These are phyloP conservation scores for human (Homo sapiens) DNA, from an alignment of 2,113 vertebrate genomes.

Conservation along the genomic window DNA sequence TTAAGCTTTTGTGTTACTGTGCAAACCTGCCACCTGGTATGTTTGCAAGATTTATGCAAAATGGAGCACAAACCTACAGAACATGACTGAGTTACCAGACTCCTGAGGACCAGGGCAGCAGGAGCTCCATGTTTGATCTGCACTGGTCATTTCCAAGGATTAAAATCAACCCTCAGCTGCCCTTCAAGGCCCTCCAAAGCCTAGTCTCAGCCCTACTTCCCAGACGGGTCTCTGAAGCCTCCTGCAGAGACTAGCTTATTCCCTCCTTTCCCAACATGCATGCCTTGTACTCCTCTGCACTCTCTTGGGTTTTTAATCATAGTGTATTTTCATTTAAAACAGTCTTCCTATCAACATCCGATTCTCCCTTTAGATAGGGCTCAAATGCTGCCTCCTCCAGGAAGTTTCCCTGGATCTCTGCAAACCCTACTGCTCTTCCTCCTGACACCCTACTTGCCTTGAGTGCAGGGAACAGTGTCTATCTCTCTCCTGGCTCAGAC, in stretches of 20 bases:
- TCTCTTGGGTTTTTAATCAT: background rate
- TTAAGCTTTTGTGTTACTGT: background rate
- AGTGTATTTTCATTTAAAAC: background rate
- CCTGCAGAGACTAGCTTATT: background rate
- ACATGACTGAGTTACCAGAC: background rate
- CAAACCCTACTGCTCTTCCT: background rate
- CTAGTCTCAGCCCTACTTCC: background rate
- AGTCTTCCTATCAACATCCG: background rate
- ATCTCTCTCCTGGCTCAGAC: background rate
- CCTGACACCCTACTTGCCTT: no score
- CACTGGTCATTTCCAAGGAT: background rate
- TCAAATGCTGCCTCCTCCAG: background rate
- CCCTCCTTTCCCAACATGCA: background rate
- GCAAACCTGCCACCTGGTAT: background rate
- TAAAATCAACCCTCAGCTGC: background rate
- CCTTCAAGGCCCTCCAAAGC: background rate
- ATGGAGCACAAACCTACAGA: background rate
- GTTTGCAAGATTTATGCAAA: background rate
- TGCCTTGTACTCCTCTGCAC: fast-evolving
- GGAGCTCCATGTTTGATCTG: background rate
- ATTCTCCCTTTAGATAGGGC: background rate
- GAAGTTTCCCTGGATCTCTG: background rate
- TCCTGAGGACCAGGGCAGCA: background rate
- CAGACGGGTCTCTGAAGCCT: background rate
- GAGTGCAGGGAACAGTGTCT: fast-evolving